phyloP scores from a whole-genome alignment of 2,797 vertebrate genomes.

The Scomberomorus guttatus region DNA sequence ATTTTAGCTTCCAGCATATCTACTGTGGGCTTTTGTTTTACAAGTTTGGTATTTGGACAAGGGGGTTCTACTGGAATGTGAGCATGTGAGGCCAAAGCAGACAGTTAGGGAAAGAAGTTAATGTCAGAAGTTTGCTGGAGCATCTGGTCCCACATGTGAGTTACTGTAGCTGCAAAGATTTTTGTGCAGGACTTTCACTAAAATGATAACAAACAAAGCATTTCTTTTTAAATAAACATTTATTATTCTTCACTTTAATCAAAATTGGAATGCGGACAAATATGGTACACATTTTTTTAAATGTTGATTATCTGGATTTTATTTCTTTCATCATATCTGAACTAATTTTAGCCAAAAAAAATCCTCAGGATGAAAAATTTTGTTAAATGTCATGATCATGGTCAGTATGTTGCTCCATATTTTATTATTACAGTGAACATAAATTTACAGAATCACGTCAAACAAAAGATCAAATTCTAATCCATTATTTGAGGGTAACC shows the following conservation, averaged over 20 bases:
- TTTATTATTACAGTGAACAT: not conserved
- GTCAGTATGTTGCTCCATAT: not conserved
- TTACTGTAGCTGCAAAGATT: not conserved
- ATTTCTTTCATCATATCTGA: not conserved
- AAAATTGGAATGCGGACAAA: not conserved
- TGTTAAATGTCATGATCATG: not conserved
- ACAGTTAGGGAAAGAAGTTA: not conserved
- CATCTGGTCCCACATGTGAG: not conserved
- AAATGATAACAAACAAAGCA: not conserved
- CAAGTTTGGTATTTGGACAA: not conserved
- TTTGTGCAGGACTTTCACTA: not conserved
- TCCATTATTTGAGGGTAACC: not conserved
- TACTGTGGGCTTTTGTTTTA: constrained; percentile 6
- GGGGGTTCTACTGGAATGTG: not conserved
- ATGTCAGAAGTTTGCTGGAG: not conserved
- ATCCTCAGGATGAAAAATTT: not conserved
- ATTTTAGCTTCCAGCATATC: not conserved
- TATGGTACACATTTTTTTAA: not conserved
- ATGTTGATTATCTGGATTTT: not conserved
- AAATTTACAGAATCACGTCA: not conserved
- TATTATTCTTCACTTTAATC: not conserved
- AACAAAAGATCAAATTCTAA: not conserved
- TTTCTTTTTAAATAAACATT: not conserved
- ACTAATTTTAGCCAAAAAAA: not conserved
- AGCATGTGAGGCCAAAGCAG: not conserved